Conservation (phyloP, 2,888 invertebrate genomes). For the Eustalomyia histrio region DNA sequence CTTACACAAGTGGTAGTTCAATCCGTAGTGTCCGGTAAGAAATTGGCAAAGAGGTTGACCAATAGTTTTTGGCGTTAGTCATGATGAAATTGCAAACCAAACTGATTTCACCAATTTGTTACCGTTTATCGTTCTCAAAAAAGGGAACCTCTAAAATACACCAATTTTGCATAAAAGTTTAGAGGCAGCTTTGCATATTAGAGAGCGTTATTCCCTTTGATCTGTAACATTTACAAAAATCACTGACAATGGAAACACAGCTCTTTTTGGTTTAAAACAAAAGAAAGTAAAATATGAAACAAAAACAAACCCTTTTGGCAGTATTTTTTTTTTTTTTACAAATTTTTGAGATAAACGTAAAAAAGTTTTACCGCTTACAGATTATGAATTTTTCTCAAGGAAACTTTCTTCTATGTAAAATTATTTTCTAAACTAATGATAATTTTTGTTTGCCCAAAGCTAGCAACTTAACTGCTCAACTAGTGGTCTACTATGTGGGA, state of each 20-base stretch:
- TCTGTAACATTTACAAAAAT: not conserved
- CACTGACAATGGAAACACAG: conserved; percentile 4
- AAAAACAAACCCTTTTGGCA: conserved; percentile 52
- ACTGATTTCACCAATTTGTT: no score
- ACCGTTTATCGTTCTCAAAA: no score
- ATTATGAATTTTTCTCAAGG: conserved; percentile 12
- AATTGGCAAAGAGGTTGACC: no score
- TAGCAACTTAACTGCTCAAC: not conserved
- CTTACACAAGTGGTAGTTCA: no score
- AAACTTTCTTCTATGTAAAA: conserved; percentile 32
- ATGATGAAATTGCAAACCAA: no score
- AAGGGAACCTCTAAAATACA: no score
- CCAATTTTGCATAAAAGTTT: no score
- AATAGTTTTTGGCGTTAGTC: no score
- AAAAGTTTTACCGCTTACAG: not conserved
- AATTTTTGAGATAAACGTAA: conserved; percentile 11
- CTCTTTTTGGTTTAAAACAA: conserved; percentile 12
- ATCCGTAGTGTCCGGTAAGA: no score
- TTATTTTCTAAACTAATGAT: conserved; percentile 18
- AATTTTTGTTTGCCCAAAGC: conserved; percentile 44
- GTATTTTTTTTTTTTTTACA: conserved; percentile 43
- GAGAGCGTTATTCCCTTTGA: no score
- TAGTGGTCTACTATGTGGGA: conserved; percentile 41
- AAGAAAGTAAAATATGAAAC: conserved; percentile 52
- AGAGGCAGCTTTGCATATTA: no score